Evolutionary conservation across 2,888 invertebrate genomes (phyloP).

Genomic region (Ganaspis brasiliensis): DNA sequence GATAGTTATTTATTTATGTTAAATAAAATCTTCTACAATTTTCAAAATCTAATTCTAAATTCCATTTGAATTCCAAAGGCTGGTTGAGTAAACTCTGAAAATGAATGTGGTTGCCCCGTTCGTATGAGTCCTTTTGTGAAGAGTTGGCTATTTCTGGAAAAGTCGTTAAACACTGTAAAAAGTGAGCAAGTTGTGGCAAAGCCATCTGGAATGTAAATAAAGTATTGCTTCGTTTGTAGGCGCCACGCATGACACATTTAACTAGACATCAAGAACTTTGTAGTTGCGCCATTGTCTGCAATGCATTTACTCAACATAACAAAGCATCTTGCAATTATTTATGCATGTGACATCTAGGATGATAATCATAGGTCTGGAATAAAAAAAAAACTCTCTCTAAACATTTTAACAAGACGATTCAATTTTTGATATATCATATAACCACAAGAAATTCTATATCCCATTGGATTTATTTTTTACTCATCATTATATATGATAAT

Average conservation of each 20-base stretch:
- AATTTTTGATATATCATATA: background rate
- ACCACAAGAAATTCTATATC: background rate
- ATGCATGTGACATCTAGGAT: background rate
- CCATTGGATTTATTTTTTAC: background rate
- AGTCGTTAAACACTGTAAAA: constrained; percentile 28
- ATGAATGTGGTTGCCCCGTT: constrained; percentile 22
- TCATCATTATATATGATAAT: background rate
- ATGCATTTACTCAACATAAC: background rate
- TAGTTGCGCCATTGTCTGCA: constrained; percentile 41
- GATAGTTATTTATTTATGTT: too few relatives aligned
- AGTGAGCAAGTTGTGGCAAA: constrained; percentile 26
- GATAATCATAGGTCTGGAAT: background rate
- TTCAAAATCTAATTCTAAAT: background rate
- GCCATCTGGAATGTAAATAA: constrained; percentile 36
- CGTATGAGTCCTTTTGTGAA: constrained; percentile 18
- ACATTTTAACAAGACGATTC: background rate
- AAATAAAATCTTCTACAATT: background rate
- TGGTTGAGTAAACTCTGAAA: constrained; percentile 35
- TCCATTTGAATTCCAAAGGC: background rate
- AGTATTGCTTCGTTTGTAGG: constrained; percentile 22
- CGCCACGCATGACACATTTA: constrained; percentile 39
- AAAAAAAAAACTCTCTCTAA: background rate
- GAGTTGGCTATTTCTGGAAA: constrained; percentile 26
- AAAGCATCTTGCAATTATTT: constrained; percentile 27
- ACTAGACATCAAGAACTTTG: constrained; percentile 37